A percentile compares a stretch with the other conserved stretches of the same genome.
Conservation (phyloP, 2,888 invertebrate genomes). For the Aphodius sticticus region DNA sequence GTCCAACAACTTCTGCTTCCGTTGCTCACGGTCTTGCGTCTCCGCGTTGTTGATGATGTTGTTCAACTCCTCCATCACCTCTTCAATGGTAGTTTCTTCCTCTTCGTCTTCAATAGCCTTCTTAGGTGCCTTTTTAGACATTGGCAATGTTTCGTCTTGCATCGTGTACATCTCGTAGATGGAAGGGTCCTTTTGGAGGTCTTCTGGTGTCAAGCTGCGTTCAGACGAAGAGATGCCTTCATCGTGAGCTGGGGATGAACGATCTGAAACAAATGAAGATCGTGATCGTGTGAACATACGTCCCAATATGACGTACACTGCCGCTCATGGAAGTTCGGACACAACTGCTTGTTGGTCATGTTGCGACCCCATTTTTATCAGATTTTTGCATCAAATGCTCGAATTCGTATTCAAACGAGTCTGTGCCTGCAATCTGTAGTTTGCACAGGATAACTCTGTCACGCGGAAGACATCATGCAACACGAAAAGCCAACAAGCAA, state of each 20-base stretch:
- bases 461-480: too few species aligned
- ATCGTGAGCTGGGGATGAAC: constrained; percentile 83
- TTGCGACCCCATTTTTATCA: too few species aligned
- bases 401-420: too few species aligned
- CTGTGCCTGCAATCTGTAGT: too few species aligned
- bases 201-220: constrained; percentile 76
- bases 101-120: constrained; percentile 63
- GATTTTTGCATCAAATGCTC: too few species aligned
- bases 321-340: too few species aligned
- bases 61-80: constrained; percentile 84
- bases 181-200: constrained; percentile 67
- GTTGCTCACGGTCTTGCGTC: constrained; percentile 65
- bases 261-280: constrained; percentile 63
- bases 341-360: too few species aligned
- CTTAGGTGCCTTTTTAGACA: constrained; percentile 47
- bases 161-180: constrained; percentile 69
- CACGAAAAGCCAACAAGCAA: too few species aligned
- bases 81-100: constrained; percentile 85
- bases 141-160: constrained; percentile 66
- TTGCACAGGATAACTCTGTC: too few species aligned
- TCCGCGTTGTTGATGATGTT: constrained; percentile 88
- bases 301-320: too few species aligned
- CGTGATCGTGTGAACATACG: too few species aligned
- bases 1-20: constrained; percentile 44
- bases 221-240: constrained; percentile 90